phyloP scores from a whole-genome alignment of 1,140 invertebrate genomes.

The Drosophila guanche region DNA sequence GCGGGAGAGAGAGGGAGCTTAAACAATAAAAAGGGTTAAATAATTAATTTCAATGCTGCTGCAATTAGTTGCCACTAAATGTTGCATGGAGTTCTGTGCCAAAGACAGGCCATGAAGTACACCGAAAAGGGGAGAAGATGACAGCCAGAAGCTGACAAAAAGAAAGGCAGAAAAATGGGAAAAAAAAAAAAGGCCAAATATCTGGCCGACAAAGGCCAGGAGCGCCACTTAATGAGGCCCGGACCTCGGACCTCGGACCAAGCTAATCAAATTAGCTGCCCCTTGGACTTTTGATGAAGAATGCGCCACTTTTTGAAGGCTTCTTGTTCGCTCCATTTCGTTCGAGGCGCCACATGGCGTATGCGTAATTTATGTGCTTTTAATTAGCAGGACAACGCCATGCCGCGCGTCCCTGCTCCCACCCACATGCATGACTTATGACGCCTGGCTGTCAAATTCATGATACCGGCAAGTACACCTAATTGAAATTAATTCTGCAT shows the following conservation, averaged over 20 bases:
- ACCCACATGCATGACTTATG: conserved; percentile 54
- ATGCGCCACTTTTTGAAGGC: conserved; percentile 57
- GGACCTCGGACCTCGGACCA: conserved; percentile 12
- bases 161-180: conserved; percentile 25
- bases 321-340: conserved; percentile 47
- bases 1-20: conserved; percentile 30
- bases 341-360: conserved; percentile 62
- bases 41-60: conserved; percentile 81
- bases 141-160: conserved; percentile 1
- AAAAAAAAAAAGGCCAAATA: conserved; percentile 7
- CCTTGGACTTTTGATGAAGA: conserved; percentile 71
- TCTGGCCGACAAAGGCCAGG: conserved; percentile 45
- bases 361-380: conserved; percentile 77
- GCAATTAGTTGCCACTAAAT: conserved; percentile 82
- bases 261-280: conserved; percentile 74
- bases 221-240: conserved; percentile 61
- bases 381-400: conserved; percentile 59
- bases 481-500: conserved; percentile 81
- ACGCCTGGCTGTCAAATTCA: conserved; percentile 79
- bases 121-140: conserved; percentile 8
- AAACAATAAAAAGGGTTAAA: conserved; percentile 82
- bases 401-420: conserved; percentile 5
- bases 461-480: conserved; percentile 54
- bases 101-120: conserved; percentile 45
- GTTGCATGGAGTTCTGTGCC: conserved; percentile 71